Evolutionary conservation across 2,888 invertebrate species (phyloP).

Genomic region (Steinernema hermaphroditum): DNA sequence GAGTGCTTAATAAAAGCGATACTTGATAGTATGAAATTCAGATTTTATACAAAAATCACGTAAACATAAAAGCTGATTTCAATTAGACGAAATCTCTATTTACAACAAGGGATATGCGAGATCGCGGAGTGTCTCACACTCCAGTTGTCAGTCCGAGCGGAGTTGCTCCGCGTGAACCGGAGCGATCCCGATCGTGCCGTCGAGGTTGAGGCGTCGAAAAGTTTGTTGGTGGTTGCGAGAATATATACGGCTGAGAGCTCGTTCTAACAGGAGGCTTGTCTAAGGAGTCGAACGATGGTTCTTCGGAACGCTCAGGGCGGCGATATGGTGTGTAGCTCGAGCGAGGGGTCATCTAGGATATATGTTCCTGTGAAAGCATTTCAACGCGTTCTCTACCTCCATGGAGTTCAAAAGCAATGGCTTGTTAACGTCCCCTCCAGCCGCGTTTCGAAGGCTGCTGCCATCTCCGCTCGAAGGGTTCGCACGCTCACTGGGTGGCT

Average conservation of each 20-base stretch:
- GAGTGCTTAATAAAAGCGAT: too few species aligned
- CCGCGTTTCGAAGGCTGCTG: not conserved
- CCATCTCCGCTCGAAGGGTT: not conserved
- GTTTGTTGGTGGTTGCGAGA: not conserved
- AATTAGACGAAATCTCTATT: not conserved
- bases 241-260: not conserved
- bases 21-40: too few species aligned
- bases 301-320: not conserved
- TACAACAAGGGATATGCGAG: not conserved
- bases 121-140: not conserved
- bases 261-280: not conserved
- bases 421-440: not conserved
- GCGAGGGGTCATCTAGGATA: not conserved
- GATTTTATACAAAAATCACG: not conserved
- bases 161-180: not conserved
- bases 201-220: not conserved
- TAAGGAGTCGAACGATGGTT: constrained; percentile 7
- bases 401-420: not conserved
- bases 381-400: too few species aligned
- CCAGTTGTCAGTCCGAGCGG: not conserved
- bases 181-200: not conserved
- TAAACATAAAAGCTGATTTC: not conserved
- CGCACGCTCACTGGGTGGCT: not conserved
- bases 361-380: too few species aligned
- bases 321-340: not conserved